Percentiles rank a stretch among this genome's conserved stretches.
phyloP scores from a whole-genome alignment of 1,140 invertebrate species.

The Acromyrmex echinatior region DNA sequence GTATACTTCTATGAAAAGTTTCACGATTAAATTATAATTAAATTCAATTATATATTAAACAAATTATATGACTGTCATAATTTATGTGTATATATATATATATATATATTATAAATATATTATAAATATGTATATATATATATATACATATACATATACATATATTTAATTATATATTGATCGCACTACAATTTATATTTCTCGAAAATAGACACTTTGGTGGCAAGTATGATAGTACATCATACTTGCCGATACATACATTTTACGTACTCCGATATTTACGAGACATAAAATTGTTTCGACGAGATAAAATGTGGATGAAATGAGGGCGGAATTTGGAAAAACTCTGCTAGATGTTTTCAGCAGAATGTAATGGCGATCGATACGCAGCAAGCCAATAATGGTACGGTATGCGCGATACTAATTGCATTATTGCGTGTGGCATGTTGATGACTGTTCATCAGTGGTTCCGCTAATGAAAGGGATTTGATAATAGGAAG shows the following conservation, averaged over 20 bases:
- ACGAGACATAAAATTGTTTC: slow-evolving; percentile 23
- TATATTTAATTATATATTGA: neutral
- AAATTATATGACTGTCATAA: no score
- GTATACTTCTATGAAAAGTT: neutral
- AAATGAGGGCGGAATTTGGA: neutral
- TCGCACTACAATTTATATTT: neutral
- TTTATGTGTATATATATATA: no score
- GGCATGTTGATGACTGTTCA: slow-evolving; percentile 12
- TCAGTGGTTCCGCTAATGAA: neutral
- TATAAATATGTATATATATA: no score
- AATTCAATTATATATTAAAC: neutral
- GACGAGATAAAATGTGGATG: slow-evolving; percentile 4
- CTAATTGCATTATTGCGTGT: slow-evolving; percentile 25
- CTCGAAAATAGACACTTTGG: slow-evolving; percentile 1
- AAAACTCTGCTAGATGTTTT: neutral
- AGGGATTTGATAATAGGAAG: neutral
- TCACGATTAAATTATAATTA: neutral
- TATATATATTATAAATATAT: no score
- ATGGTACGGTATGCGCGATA: slow-evolving; percentile 7
- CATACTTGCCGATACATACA: neutral
- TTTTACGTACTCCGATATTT: neutral
- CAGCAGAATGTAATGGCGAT: neutral
- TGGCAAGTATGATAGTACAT: neutral
- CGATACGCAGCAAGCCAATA: neutral
- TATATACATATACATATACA: no score